These are phyloP conservation scores for Orchestia grillus DNA, from an alignment of 1,140 invertebrate genomes.

Conservation along the genomic window DNA sequence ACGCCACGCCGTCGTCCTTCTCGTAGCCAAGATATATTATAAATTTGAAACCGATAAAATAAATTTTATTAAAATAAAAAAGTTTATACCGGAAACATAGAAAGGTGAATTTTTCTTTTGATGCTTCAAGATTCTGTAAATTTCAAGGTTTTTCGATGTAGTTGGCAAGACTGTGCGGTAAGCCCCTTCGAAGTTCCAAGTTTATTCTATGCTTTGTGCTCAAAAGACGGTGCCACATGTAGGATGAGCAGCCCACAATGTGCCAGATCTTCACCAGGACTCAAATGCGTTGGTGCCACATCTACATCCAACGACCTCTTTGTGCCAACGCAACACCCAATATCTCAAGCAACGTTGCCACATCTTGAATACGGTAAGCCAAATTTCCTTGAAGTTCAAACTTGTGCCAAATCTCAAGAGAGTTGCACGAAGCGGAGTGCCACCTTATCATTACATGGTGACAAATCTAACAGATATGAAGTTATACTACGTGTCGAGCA, in stretches of 20 bases:
- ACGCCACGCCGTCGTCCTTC: too few species aligned
- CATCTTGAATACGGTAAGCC: slow-evolving; percentile 5
- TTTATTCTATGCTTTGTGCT: slow-evolving; percentile 47
- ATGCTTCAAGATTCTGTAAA: background rate
- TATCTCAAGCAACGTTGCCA: background rate
- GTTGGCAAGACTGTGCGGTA: background rate
- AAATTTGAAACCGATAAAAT: background rate
- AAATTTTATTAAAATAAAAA: background rate
- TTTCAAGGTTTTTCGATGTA: background rate
- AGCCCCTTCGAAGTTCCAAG: slow-evolving; percentile 14
- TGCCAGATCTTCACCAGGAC: slow-evolving; percentile 32
- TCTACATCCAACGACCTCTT: slow-evolving; percentile 10
- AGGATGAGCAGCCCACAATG: background rate
- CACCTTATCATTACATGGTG: slow-evolving; percentile 22
- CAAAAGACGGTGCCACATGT: background rate
- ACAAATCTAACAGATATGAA: background rate
- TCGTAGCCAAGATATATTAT: background rate
- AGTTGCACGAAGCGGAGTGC: slow-evolving; percentile 50
- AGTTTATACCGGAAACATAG: background rate
- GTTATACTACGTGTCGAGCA: background rate
- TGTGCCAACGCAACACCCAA: slow-evolving; percentile 9
- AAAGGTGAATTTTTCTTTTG: background rate
- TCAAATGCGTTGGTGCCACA: background rate
- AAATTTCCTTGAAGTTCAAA: slow-evolving; percentile 49
- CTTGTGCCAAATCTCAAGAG: slow-evolving; percentile 13